phyloP scores from a whole-genome alignment of 2,113 vertebrate species.

The Pleuronectes platessa region DNA sequence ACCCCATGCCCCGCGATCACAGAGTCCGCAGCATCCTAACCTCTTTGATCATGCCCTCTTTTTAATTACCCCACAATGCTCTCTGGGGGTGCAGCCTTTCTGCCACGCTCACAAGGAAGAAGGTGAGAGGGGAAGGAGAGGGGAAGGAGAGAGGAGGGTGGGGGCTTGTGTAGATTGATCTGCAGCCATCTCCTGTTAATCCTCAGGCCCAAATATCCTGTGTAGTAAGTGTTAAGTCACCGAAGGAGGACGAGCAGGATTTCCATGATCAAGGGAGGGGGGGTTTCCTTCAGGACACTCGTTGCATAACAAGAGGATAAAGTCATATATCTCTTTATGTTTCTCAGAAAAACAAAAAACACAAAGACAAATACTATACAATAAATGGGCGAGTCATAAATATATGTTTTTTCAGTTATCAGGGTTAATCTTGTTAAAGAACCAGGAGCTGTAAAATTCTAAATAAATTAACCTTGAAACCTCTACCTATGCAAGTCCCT shows the following conservation, averaged over 20 bases:
- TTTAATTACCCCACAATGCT: conserved; percentile 75
- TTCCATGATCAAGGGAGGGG: conserved; percentile 34
- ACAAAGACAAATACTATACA: background rate
- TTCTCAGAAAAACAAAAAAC: background rate
- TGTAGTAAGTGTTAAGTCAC: conserved; percentile 63
- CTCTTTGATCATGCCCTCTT: conserved; percentile 64
- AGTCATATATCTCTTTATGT: background rate
- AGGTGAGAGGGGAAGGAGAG: conserved; percentile 15
- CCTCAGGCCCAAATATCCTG: conserved; percentile 64
- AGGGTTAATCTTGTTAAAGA: too few relatives aligned
- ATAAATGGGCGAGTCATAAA: background rate
- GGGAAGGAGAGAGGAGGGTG: conserved; percentile 44
- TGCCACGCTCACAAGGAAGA: conserved; percentile 44
- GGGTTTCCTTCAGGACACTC: background rate
- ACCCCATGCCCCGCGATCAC: conserved; percentile 63
- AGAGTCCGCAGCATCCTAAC: conserved; percentile 57
- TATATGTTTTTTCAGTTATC: too few relatives aligned
- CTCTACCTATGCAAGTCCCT: too few relatives aligned
- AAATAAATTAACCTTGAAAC: too few relatives aligned
- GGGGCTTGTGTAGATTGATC: conserved; percentile 77
- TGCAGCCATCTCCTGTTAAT: conserved; percentile 74
- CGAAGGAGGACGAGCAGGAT: conserved; percentile 60
- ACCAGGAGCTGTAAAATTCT: too few relatives aligned
- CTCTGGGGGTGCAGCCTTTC: conserved; percentile 60
- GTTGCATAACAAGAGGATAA: background rate